These are phyloP conservation scores for Drosophila kuntzei DNA, from an alignment of 2,888 invertebrate genomes.

Conservation along the genomic window DNA sequence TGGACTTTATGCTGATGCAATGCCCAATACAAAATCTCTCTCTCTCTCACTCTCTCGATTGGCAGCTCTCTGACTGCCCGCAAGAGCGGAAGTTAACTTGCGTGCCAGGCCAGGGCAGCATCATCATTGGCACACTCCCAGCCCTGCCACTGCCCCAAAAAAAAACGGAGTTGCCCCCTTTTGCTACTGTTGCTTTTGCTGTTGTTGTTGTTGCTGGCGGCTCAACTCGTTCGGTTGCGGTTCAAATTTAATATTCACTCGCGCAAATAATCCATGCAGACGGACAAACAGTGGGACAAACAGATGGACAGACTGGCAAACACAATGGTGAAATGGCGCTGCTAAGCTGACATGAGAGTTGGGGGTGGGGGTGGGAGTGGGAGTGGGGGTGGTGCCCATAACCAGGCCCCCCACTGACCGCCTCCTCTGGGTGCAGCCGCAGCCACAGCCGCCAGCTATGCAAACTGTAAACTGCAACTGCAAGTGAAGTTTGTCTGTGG, in stretches of 20 bases:
- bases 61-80: slow-evolving; percentile 41
- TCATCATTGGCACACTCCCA: slow-evolving; percentile 1
- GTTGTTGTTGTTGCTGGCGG: slow-evolving; percentile 55
- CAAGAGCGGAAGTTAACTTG: slow-evolving; percentile 81
- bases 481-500: slow-evolving; percentile 79
- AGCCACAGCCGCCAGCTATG: slow-evolving; percentile 57
- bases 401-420: slow-evolving; percentile 1
- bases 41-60: not conserved
- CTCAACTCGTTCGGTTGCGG: slow-evolving; percentile 76
- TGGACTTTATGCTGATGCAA: slow-evolving; percentile 67
- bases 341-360: slow-evolving; percentile 62
- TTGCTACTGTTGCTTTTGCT: slow-evolving; percentile 10
- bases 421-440: not conserved
- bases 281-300: slow-evolving; percentile 10
- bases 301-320: slow-evolving; percentile 23
- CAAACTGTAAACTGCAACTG: slow-evolving; percentile 74
- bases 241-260: slow-evolving; percentile 81
- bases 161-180: slow-evolving; percentile 6
- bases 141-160: not conserved
- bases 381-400: not conserved
- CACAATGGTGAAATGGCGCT: slow-evolving; percentile 72
- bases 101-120: slow-evolving; percentile 50
- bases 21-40: slow-evolving; percentile 35
- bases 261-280: slow-evolving; percentile 76
- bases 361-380: not conserved